phyloP scores from a whole-genome alignment of 2,888 invertebrate species.

The Laspeyria flexula region DNA sequence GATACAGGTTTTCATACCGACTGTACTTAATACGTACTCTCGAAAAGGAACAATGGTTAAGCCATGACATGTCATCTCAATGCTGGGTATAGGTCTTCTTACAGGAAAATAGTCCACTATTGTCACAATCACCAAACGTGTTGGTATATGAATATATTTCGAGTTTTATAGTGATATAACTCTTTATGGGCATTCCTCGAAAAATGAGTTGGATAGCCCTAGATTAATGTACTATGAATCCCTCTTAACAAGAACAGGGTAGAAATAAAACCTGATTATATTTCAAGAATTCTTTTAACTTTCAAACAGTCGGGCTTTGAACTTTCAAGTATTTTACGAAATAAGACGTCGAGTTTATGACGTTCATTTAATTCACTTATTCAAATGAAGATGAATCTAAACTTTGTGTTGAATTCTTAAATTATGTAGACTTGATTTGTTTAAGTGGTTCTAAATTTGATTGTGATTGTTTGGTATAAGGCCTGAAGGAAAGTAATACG shows the following conservation, averaged over 20 bases:
- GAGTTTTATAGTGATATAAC: too few relatives aligned
- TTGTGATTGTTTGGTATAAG: conserved; percentile 19
- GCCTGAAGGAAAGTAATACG: conserved; percentile 10
- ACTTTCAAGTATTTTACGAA: conserved; percentile 40
- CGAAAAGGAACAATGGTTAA: too few relatives aligned
- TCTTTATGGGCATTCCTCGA: too few relatives aligned
- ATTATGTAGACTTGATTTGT: conserved; percentile 42
- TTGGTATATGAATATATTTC: too few relatives aligned
- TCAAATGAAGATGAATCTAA: conserved; percentile 47
- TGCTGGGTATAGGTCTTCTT: too few relatives aligned
- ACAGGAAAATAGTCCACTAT: too few relatives aligned
- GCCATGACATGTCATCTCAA: too few relatives aligned
- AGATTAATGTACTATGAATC: conserved; percentile 22
- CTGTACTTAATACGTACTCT: too few relatives aligned
- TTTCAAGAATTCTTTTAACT: conserved; percentile 38
- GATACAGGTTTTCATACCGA: too few relatives aligned
- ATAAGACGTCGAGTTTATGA: conserved; percentile 46
- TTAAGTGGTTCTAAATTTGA: conserved; percentile 39
- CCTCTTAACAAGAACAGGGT: conserved; percentile 11
- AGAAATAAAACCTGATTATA: conserved; percentile 37
- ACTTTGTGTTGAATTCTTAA: conserved; percentile 40
- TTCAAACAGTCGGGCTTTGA: conserved; percentile 20
- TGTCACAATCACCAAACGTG: too few relatives aligned
- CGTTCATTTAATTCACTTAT: conserved; percentile 48
- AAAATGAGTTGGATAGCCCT: too few relatives aligned